Conservation (phyloP, 2,888 invertebrate species). For the Meta bourneti region DNA sequence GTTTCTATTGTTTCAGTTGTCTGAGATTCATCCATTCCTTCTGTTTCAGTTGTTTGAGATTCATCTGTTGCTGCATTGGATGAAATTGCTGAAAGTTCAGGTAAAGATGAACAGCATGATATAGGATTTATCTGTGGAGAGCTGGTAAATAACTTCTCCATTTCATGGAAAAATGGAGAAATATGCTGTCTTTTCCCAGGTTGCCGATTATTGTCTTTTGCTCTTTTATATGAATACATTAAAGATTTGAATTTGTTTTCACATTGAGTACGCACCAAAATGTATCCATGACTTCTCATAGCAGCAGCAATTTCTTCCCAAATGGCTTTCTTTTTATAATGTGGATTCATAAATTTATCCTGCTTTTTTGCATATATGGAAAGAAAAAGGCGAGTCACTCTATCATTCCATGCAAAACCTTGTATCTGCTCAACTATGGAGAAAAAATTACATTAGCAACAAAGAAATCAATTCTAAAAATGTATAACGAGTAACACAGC, state of each 20-base stretch:
- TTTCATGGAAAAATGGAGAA: neutral
- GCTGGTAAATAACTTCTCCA: neutral
- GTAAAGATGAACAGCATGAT: neutral
- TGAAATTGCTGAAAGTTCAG: no score
- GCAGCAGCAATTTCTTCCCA: neutral
- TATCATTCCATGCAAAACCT: neutral
- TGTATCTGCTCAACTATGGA: no score
- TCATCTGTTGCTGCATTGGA: no score
- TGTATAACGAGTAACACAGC: no score
- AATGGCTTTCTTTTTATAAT: neutral
- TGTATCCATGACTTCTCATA: neutral
- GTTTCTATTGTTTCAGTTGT: no score
- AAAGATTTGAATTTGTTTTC: neutral
- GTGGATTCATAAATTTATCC: neutral
- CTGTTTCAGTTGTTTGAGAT: no score
- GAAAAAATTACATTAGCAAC: no score
- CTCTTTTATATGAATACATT: neutral
- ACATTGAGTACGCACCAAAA: neutral
- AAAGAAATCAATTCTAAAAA: no score
- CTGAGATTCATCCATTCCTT: no score
- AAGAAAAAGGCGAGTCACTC: neutral
- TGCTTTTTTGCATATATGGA: neutral
- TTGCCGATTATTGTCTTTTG: neutral
- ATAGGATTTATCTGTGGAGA: neutral
- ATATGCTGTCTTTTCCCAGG: neutral